These are phyloP conservation scores for Glossosoma conforme DNA, from an alignment of 1,140 invertebrate species.

Conservation along the genomic window DNA sequence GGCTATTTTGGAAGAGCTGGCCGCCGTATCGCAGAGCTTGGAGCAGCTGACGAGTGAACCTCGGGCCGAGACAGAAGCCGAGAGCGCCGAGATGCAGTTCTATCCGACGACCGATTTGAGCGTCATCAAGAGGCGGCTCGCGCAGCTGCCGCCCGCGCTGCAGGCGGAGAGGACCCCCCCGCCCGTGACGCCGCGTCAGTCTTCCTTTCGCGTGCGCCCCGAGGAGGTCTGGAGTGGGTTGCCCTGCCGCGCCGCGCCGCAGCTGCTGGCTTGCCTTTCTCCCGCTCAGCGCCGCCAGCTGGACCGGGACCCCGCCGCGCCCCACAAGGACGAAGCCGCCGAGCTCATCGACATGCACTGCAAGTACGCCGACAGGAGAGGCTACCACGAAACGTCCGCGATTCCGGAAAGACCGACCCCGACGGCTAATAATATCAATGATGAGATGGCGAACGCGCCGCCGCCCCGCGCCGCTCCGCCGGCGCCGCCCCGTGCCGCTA, in stretches of 20 bases:
- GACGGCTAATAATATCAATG: conserved; percentile 34
- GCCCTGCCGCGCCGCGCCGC: conserved; percentile 54
- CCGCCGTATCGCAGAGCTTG: conserved; percentile 57
- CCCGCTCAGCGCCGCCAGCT: conserved; percentile 61
- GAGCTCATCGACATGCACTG: conserved; percentile 62
- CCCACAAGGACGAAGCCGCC: conserved; percentile 49
- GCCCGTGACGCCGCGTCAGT: conserved; percentile 40
- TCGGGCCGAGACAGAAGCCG: conserved; percentile 10
- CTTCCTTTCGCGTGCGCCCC: conserved; percentile 40
- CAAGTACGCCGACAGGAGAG: conserved; percentile 60
- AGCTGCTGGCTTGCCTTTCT: conserved; percentile 61
- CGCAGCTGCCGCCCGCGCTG: conserved; percentile 11
- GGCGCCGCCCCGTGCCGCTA: conserved; percentile 35
- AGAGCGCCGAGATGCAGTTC: conserved; percentile 31
- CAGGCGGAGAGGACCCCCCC: conserved; percentile 33
- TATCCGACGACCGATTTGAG: conserved; percentile 34
- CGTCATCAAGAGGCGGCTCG: conserved; percentile 30
- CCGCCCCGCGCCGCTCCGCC: conserved; percentile 16
- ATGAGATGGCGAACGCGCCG: conserved; percentile 35
- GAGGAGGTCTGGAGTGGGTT: conserved; percentile 54
- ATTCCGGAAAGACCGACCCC: conserved; percentile 33
- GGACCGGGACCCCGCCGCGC: conserved; percentile 44
- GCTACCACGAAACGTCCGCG: conserved; percentile 49
- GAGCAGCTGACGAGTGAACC: conserved; percentile 36
- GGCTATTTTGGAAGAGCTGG: conserved; percentile 61